Evolutionary conservation across 2,113 vertebrate genomes (phyloP).

Genomic region (Amblyornis subalaris): DNA sequence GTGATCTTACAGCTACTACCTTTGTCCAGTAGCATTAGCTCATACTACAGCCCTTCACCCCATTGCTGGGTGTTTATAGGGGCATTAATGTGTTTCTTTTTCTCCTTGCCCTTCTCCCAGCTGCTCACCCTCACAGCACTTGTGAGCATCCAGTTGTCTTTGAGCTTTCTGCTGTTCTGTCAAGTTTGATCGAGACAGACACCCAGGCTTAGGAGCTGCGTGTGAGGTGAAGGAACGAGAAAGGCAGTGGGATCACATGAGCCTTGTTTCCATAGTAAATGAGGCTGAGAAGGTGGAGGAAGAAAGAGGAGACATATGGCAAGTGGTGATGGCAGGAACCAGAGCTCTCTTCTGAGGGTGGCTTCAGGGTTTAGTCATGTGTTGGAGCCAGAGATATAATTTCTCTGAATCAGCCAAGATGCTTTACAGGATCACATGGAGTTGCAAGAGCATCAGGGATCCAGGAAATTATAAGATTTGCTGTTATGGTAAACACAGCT

Average conservation of each 20-base stretch:
- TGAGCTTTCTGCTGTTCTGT: neutral
- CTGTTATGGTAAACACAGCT: neutral
- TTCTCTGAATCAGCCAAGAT: neutral
- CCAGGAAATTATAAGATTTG: neutral
- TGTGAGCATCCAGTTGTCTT: neutral
- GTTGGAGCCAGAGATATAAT: neutral
- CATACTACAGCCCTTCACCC: neutral
- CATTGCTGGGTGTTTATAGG: fast-evolving
- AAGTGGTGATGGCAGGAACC: constrained; percentile 24
- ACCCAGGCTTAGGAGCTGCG: neutral
- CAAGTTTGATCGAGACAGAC: neutral
- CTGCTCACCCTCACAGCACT: neutral
- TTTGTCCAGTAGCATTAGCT: neutral
- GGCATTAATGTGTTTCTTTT: fast-evolving
- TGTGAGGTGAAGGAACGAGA: neutral
- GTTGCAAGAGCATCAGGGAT: neutral
- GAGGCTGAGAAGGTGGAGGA: constrained; percentile 21
- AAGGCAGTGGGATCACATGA: neutral
- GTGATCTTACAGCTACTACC: neutral
- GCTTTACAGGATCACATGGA: neutral
- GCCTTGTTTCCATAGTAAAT: constrained; percentile 54
- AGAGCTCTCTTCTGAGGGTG: neutral
- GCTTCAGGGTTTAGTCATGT: constrained; percentile 3
- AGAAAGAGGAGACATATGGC: constrained; percentile 36
- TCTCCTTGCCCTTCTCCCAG: neutral